Evolutionary conservation across 2,797 vertebrate species (phyloP), one percentile per base, ranked within the genome.

Genomic region (Siniperca obscura): DNA sequence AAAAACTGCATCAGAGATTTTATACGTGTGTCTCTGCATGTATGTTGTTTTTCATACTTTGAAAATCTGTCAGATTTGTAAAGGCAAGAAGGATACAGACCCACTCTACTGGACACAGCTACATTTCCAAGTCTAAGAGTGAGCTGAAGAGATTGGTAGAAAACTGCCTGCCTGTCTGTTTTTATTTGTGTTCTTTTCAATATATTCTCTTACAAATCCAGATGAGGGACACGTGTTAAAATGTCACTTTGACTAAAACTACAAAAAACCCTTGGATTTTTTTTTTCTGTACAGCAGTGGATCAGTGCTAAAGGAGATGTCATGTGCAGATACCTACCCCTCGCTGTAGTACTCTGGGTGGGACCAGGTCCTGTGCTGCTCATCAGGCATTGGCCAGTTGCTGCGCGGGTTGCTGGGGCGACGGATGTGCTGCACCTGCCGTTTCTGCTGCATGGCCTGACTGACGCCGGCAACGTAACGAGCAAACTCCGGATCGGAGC

Each of bases 391-490:
- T 44, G 97, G 95, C 98, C 98, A 99, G 95, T 99, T 97, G 93
- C 96, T 93, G 60, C 97, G 97, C 0, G 97, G 76, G 90, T 96
- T 96, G 96, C 97, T 96, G 0, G 97, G 97, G 8, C 97, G 97
- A 34, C 97, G 97, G 76, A 98, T 94, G 0, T 99, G 98, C 91
- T 99, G 98, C 30, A 97, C 96, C 91, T 99, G 98, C 80, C 98
- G 93, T 93, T 99, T 99, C 91, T 99, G 98, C 89, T 99, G 98
- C 97, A 99, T 99, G 92, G 97, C 98, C 94, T 99, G 98, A 93
- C 97, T 99, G 86, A 99, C 98, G 75, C 98, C 98, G 1, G 98
- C 98, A 17, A 99, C 97, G 0, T 99, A 99, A 78, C 98, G 98
- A 8, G 97, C 98, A 92, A 99, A 99, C 93, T 99, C 98, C 0